A percentile compares a stretch with the other conserved stretches of the same genome.
Evolutionary conservation across 2,797 vertebrate genomes (phyloP).

Genomic region (Neosalanx taihuensis): DNA sequence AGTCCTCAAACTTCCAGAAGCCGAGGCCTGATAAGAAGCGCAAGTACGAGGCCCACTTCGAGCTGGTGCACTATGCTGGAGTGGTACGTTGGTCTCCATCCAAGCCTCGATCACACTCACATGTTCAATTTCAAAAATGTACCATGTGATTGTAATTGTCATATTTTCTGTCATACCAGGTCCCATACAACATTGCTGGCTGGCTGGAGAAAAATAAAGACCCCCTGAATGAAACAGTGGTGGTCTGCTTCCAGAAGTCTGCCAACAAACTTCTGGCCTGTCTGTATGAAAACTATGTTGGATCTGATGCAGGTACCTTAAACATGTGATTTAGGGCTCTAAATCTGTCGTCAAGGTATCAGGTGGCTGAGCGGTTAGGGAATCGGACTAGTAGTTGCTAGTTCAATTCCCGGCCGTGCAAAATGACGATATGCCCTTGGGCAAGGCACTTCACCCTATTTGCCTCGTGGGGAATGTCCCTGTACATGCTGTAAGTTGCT

Average conservation of each 20-base stretch:
- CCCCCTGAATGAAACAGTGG: constrained; percentile 90
- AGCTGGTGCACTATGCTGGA: constrained; percentile 89
- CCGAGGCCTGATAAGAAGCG: constrained; percentile 88
- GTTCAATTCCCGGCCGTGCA: no score
- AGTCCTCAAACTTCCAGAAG: constrained; percentile 91
- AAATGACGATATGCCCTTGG: no score
- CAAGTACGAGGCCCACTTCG: constrained; percentile 90
- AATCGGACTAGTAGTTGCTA: no score
- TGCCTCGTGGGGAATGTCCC: no score
- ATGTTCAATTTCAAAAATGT: not conserved
- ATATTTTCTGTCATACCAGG: constrained; percentile 65
- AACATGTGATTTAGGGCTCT: not conserved
- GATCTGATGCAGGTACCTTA: constrained; percentile 76
- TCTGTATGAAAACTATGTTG: constrained; percentile 84
- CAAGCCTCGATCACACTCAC: not conserved
- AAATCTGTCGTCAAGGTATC: not conserved
- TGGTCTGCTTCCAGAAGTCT: constrained; percentile 86
- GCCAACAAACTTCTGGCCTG: constrained; percentile 84
- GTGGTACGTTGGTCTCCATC: constrained; percentile 76
- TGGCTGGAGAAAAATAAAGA: constrained; percentile 97
- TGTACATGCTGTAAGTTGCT: no score
- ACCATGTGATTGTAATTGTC: not conserved
- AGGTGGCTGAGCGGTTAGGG: no score
- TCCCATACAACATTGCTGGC: constrained; percentile 87
- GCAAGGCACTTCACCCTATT: no score